Evolutionary conservation across 2,113 vertebrate genomes (phyloP), one percentile per base, ranked within the genome.

Genomic region (Sturnus vulgaris): DNA sequence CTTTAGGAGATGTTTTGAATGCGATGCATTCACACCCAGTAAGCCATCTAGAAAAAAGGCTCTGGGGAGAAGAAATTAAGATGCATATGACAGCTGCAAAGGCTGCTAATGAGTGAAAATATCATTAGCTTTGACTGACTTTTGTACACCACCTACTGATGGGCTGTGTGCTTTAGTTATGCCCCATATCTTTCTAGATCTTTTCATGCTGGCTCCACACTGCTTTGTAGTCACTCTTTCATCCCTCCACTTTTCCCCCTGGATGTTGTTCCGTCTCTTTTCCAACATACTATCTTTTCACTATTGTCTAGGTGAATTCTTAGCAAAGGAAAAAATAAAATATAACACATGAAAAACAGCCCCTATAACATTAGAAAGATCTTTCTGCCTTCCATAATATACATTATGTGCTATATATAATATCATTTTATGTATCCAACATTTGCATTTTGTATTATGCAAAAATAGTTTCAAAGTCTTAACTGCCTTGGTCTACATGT

Each of bases 281-380:
- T 64, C 60, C 35, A 75, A 2, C 23, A 35, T 44, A 30, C 5
- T 57, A 5, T 47, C 7, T 49, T 69, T 63, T 44, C n/a, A 47
- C 10, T 30, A 3, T 56, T 63, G 30, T 9, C 8, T 59, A 27
- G 2, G 2, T 35, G 18, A 73, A 11, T 64, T 50, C 31, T 53
- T 71, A 63, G 5, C 35, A 56, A 37, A 83, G 28, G 8, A 8
- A 50, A 47, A 79, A 47, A 47, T 49, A 15, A 40, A 27, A 12
- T 4, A 2, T 3, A 35, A 6, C 4, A 37, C 8, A 42, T 0
- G 1, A 9, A 28, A 83, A 55, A 55, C 42, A 12, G 0, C 9
- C 5, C 2, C 30, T 35, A 5, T 18, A 71, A 39, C 1, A 33
- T 46, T n/a, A 47, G 0, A 1, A n/a, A 2, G 1, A 42, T 11